Conservation (phyloP, 1,140 invertebrate species). For the Drosophila persimilis region DNA sequence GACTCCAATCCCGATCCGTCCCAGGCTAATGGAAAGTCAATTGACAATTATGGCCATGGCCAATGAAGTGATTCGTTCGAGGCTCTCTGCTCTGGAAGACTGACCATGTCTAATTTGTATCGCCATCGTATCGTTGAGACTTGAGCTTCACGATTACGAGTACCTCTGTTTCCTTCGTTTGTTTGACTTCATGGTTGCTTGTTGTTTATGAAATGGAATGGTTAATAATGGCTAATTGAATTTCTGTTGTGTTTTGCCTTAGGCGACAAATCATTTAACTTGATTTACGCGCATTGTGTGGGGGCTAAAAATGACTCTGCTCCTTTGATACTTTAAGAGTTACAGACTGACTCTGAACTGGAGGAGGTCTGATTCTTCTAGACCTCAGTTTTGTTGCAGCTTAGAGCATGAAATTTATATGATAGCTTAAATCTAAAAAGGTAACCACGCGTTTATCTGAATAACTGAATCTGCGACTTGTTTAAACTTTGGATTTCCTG, state of each 20-base stretch:
- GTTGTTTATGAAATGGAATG: slow-evolving; percentile 74
- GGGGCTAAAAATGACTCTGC: slow-evolving; percentile 15
- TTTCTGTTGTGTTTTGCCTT: slow-evolving; percentile 60
- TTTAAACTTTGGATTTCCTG: slow-evolving; percentile 10
- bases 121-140: slow-evolving; percentile 12
- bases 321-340: too few relatives aligned
- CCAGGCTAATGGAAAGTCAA: slow-evolving; percentile 79
- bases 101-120: slow-evolving; percentile 70
- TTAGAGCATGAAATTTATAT: slow-evolving; percentile 29
- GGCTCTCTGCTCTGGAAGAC: slow-evolving; percentile 49
- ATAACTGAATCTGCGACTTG: slow-evolving; percentile 2
- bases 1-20: slow-evolving; percentile 37
- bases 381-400: too few relatives aligned
- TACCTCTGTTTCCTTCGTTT: slow-evolving; percentile 16
- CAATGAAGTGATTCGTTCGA: slow-evolving; percentile 73
- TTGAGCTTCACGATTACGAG: slow-evolving; percentile 63
- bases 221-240: slow-evolving; percentile 82
- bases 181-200: not conserved
- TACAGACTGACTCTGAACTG: too few relatives aligned
- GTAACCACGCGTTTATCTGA: slow-evolving; percentile 23
- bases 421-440: slow-evolving; percentile 14
- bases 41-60: slow-evolving; percentile 81
- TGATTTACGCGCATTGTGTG: slow-evolving; percentile 74
- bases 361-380: too few relatives aligned
- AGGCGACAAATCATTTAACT: slow-evolving; percentile 79